phyloP scores from a whole-genome alignment of 2,113 vertebrate genomes.

The Raja brachyura region DNA sequence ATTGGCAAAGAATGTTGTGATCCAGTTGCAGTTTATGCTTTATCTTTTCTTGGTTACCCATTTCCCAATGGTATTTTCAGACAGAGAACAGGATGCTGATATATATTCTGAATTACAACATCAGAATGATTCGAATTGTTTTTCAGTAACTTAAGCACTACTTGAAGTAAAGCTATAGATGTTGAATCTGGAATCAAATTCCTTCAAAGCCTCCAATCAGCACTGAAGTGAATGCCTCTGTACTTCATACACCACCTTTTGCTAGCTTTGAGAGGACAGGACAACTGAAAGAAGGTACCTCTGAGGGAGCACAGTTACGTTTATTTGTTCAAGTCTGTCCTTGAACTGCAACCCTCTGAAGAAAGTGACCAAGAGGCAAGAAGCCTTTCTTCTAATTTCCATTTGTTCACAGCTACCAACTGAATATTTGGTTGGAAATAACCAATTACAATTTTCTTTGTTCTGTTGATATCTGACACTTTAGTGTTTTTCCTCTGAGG shows the following conservation, averaged over 20 bases:
- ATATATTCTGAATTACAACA: background rate
- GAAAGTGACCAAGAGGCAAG: background rate
- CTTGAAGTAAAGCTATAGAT: background rate
- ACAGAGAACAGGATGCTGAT: background rate
- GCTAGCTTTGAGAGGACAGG: background rate
- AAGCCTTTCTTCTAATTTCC: background rate
- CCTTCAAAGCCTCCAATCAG: background rate
- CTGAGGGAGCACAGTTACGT: no score
- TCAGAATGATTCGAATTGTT: background rate
- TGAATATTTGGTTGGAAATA: background rate
- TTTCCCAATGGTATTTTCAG: background rate
- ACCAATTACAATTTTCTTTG: background rate
- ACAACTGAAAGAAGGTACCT: background rate
- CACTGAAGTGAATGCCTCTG: background rate
- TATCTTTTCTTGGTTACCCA: background rate
- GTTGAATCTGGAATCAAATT: no score
- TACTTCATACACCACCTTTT: background rate
- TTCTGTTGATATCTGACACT: background rate
- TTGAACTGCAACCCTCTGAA: background rate
- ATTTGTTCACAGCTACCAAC: background rate
- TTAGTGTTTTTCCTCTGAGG: background rate
- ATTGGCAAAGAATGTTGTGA: background rate
- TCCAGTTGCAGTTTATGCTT: background rate
- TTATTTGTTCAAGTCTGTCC: background rate
- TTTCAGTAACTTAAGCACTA: background rate